These are phyloP conservation scores for Patella ulyssiponensis DNA, from an alignment of 2,888 invertebrate species.

Conservation along the genomic window DNA sequence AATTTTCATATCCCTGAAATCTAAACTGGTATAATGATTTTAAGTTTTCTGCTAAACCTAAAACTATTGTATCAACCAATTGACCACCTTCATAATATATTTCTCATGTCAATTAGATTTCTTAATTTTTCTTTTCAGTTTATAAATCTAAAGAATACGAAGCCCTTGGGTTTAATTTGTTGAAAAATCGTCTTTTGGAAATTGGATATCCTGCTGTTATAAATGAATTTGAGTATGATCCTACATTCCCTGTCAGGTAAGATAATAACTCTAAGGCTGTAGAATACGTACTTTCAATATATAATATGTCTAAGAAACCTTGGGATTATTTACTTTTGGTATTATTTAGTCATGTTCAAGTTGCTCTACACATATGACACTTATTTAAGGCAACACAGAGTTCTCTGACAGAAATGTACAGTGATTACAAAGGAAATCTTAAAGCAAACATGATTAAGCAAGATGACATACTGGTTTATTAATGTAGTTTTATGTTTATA, in stretches of 20 bases:
- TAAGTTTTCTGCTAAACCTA: no score
- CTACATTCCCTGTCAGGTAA: slow-evolving; percentile 92
- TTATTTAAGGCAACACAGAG: no score
- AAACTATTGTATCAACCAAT: no score
- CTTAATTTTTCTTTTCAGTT: slow-evolving; percentile 76
- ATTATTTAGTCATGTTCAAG: not conserved
- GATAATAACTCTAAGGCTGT: not conserved
- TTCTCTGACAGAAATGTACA: no score
- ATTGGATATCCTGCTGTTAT: slow-evolving; percentile 94
- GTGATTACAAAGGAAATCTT: no score
- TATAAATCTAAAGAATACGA: slow-evolving; percentile 98
- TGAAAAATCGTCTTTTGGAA: slow-evolving; percentile 88
- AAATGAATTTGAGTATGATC: slow-evolving; percentile 92
- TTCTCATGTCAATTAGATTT: not conserved
- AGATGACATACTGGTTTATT: no score
- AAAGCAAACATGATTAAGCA: no score
- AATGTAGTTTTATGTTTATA: no score
- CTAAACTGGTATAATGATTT: no score
- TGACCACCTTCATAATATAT: no score
- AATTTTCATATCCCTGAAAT: no score
- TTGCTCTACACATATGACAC: no score
- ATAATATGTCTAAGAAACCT: not conserved
- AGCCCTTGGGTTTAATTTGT: slow-evolving; percentile 90
- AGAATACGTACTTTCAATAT: not conserved
- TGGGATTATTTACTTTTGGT: not conserved